Percentiles rank a stretch among this genome's conserved stretches.
phyloP scores from a whole-genome alignment of 1,140 invertebrate genomes.

The Leptonema lineaticorne region DNA sequence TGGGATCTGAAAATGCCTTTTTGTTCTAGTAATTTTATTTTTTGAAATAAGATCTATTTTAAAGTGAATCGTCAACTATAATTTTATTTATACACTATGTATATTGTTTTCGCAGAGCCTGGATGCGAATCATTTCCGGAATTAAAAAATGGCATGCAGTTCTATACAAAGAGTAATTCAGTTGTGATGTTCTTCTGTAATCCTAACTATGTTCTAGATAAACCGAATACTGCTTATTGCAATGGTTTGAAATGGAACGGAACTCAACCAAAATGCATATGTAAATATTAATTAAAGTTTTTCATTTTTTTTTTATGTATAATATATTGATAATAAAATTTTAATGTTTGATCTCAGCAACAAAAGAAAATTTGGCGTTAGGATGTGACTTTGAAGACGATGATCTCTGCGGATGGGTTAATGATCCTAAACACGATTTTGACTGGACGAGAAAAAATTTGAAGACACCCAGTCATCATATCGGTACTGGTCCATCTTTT shows the following conservation, averaged over 20 bases:
- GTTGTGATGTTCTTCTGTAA: constrained; percentile 66
- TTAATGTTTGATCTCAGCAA: background rate
- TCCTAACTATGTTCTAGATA: constrained; percentile 60
- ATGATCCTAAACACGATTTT: constrained; percentile 72
- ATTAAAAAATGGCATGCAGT: constrained; percentile 57
- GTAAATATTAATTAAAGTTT: constrained; percentile 55
- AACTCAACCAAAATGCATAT: constrained; percentile 60
- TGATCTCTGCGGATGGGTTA: constrained; percentile 73
- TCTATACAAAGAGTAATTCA: constrained; percentile 54
- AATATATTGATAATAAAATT: too few relatives aligned
- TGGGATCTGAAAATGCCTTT: constrained; percentile 64
- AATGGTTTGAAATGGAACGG: constrained; percentile 65
- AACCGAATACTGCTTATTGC: constrained; percentile 61
- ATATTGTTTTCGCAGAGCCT: constrained; percentile 42
- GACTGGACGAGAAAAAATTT: constrained; percentile 70
- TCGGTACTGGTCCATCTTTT: constrained; percentile 69
- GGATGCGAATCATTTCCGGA: constrained; percentile 43
- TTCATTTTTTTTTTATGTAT: too few relatives aligned
- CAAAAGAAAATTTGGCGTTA: background rate
- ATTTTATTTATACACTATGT: background rate
- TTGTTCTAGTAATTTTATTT: constrained; percentile 65
- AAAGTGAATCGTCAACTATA: background rate
- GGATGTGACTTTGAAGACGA: constrained; percentile 71
- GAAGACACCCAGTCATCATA: constrained; percentile 64
- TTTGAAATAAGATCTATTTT: background rate